phyloP scores from a whole-genome alignment of 2,797 vertebrate species.

The Malurus splendens region DNA sequence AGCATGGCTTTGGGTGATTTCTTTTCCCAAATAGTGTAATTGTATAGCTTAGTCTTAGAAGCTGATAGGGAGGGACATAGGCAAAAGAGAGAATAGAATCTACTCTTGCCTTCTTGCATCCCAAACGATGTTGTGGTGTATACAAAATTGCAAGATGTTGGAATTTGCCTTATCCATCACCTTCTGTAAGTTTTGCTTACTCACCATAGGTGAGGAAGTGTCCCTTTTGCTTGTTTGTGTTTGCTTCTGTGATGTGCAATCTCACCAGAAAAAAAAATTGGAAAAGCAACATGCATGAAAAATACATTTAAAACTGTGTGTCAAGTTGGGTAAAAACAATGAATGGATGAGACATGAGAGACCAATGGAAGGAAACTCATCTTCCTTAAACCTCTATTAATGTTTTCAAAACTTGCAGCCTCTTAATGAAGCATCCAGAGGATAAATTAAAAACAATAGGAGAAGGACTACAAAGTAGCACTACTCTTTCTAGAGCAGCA shows the following conservation, averaged over 20 bases:
- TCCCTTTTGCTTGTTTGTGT: not conserved
- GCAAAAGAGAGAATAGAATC: not conserved
- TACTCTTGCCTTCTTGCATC: not conserved
- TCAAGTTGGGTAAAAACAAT: not conserved
- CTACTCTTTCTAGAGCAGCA: not conserved
- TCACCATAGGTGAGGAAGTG: not conserved
- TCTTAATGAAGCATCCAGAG: conserved; percentile 30
- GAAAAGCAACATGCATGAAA: not conserved
- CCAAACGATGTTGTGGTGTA: not conserved
- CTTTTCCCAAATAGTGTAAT: not conserved
- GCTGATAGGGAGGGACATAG: not conserved
- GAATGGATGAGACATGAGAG: not conserved
- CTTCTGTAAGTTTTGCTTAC: not conserved
- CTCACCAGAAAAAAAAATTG: not conserved
- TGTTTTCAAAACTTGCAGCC: not conserved
- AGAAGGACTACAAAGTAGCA: not conserved
- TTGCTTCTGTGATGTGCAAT: not conserved
- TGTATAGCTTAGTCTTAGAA: not conserved
- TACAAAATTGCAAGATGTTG: not conserved
- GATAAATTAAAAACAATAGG: conserved; percentile 35
- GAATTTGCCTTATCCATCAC: not conserved
- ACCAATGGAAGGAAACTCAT: not conserved
- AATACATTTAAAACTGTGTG: not conserved
- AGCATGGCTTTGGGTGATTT: not conserved
- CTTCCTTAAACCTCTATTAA: conserved; percentile 10